Evolutionary conservation across 2,797 vertebrate species (phyloP).

Genomic region (Mormyrus hasselquistii): DNA sequence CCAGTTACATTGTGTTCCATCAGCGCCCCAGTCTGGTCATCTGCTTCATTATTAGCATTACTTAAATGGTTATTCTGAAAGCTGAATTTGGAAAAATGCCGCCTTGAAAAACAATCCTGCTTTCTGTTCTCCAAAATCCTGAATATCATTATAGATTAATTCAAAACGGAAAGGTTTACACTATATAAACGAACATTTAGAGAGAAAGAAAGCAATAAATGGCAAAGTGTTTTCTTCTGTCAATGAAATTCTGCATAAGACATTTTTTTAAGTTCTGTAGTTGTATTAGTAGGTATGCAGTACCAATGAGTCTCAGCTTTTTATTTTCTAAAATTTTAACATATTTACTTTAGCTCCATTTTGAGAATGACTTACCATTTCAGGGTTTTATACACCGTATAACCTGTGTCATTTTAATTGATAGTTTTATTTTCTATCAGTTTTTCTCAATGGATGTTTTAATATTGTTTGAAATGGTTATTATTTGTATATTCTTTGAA

Average conservation of each 20-base stretch:
- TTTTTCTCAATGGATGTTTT: constrained; percentile 18
- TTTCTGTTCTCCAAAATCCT: background rate
- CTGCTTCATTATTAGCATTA: background rate
- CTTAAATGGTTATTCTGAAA: background rate
- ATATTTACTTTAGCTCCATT: background rate
- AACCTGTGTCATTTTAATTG: background rate
- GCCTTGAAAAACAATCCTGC: background rate
- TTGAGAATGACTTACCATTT: background rate
- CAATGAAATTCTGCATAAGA: background rate
- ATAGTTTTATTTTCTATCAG: background rate
- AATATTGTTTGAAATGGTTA: constrained; percentile 24
- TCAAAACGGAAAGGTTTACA: background rate
- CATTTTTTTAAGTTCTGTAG: background rate
- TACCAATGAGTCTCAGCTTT: background rate
- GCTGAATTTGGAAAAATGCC: background rate
- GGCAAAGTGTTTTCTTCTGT: background rate
- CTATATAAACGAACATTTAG: background rate
- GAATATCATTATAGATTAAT: background rate
- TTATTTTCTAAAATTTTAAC: background rate
- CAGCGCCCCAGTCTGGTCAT: background rate
- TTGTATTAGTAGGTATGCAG: background rate
- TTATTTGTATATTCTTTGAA: constrained; percentile 30
- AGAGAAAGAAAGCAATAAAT: background rate
- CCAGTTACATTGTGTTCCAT: background rate
- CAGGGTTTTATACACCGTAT: background rate